These are phyloP conservation scores for Bombus turneri DNA, from an alignment of 1,140 invertebrate genomes.

Conservation along the genomic window DNA sequence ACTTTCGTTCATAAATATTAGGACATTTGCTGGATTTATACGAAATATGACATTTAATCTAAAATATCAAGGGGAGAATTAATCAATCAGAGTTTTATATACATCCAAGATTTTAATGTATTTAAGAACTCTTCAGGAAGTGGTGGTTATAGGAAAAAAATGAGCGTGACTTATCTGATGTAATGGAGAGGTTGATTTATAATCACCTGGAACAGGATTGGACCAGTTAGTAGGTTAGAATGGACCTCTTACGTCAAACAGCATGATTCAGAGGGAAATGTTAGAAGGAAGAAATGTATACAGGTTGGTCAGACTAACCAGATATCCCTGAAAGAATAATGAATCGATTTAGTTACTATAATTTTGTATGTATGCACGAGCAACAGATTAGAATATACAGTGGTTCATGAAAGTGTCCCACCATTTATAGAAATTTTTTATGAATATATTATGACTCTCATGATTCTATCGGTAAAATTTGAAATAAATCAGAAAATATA, in stretches of 20 bases:
- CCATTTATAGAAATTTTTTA: not conserved
- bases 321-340: not conserved
- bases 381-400: not conserved
- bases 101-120: no score
- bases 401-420: not conserved
- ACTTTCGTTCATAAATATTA: no score
- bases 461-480: not conserved
- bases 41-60: no score
- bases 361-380: not conserved
- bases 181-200: not conserved
- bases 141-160: not conserved
- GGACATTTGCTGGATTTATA: no score
- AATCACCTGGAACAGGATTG: not conserved
- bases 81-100: no score
- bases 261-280: constrained; percentile 16
- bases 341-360: not conserved
- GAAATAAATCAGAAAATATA: no score
- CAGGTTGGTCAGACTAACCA: not conserved
- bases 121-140: not conserved
- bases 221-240: not conserved
- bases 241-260: constrained; percentile 1
- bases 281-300: not conserved
- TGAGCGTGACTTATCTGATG: not conserved
- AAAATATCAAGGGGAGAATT: no score
- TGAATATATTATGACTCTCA: not conserved